Percentiles rank a stretch among this genome's conserved stretches.
These are phyloP conservation scores for Eidolon helvum DNA, from an alignment of 2,113 vertebrate genomes.

Conservation along the genomic window DNA sequence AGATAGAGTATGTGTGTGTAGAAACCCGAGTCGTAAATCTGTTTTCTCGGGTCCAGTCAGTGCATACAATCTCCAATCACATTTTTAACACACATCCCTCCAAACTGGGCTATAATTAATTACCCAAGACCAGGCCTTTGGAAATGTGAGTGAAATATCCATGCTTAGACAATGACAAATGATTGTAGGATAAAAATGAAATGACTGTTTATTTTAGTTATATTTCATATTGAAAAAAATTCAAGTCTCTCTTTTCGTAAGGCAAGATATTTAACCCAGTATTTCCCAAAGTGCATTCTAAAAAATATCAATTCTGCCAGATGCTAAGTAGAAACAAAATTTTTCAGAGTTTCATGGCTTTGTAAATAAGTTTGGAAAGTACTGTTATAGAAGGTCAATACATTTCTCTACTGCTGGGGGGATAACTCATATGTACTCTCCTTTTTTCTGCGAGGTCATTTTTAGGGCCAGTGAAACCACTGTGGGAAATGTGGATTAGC, in stretches of 20 bases:
- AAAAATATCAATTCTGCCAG: background rate
- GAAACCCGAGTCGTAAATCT: background rate
- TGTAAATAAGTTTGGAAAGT: background rate
- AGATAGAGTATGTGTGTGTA: background rate
- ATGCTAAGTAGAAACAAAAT: background rate
- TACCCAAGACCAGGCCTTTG: background rate
- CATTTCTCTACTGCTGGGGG: background rate
- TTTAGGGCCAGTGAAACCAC: background rate
- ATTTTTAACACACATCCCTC: background rate
- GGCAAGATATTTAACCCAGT: background rate
- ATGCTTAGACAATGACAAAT: background rate
- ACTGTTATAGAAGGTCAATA: background rate
- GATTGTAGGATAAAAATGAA: background rate
- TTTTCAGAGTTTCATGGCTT: background rate
- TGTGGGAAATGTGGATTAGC: background rate
- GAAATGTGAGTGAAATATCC: background rate
- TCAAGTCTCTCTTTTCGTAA: background rate
- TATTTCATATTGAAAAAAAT: background rate
- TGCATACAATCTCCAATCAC: background rate
- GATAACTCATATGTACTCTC: rapidly evolving
- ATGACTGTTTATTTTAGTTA: background rate
- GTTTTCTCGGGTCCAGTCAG: background rate
- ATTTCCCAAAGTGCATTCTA: background rate
- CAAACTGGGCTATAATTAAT: background rate
- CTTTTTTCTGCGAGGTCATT: background rate